Base-by-base conservation (phyloP, 2,888 invertebrate species). In the Neoaliturus tenellus region DNA sequence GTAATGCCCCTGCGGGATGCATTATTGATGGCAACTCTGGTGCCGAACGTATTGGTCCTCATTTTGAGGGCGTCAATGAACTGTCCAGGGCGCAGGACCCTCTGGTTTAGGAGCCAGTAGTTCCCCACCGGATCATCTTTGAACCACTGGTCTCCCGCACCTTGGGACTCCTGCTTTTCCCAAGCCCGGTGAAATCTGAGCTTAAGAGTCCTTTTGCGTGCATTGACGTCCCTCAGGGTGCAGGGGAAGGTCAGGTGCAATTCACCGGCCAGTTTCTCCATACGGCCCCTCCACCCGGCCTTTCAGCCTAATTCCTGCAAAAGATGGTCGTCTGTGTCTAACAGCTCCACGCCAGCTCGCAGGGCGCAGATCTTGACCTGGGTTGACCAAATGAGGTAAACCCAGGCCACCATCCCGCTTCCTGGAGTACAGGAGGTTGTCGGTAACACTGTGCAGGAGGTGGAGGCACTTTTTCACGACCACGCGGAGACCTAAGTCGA, bases 11-110 rank as follows among this genome's bases (percentile, higher is more conserved):
- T 48, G 41, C 51, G 4, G 20, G 58, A n/a, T 3, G 14, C 17
- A 10, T 8, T 17, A 10, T 3, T 5, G 48, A 3, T 6, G 31
- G n/a, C 12, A 0, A 58, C 5, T 55, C 58, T 58, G 86, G 86
- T 39, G 87, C 85, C 5, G 23, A 86, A 83, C 14, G 88, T 86
- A 86, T 89, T 89, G 51, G 88, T 87, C 71, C 89, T 86, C 87
- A 89, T 86, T 55, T 85, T 28, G 62, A 89, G 87, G 82, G 88
- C 89, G 12, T 88, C 88, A 0, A 88, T 87, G 17, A 87, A 86
- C n/a, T n/a, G n/a, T n/a, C n/a, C n/a, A n/a, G n/a, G n/a, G n/a
- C n/a, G n/a, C n/a, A n/a, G n/a, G n/a, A n/a, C n/a, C 87, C 88
- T 20, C 33, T 48, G 17, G 48, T 33, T 10, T 31, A 31, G n/a